A percentile compares a stretch with the other conserved stretches of the same genome.
Evolutionary conservation across 2,888 invertebrate species (phyloP).

Genomic region (Apotomis capreana): DNA sequence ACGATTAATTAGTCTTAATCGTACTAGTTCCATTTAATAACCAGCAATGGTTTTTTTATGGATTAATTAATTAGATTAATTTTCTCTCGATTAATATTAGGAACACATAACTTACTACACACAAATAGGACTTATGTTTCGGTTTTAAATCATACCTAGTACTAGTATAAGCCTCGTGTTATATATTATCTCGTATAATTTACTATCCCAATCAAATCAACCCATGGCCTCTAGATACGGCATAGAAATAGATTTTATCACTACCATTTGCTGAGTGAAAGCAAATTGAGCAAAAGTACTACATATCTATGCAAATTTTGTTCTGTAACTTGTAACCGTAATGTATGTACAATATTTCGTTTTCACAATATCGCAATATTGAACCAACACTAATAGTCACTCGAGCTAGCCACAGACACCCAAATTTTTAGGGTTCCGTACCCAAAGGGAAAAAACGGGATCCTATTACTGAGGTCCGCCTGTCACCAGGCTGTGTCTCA

Average conservation of each 20-base stretch:
- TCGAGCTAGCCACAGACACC: too few species aligned
- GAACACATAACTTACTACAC: too few species aligned
- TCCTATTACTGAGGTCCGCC: too few species aligned
- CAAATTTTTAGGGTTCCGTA: too few species aligned
- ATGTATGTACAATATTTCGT: neutral
- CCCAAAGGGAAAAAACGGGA: too few species aligned
- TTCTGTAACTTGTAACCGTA: slow-evolving; percentile 3
- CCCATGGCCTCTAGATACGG: neutral
- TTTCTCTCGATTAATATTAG: too few species aligned
- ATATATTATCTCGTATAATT: slow-evolving; percentile 14
- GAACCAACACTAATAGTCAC: neutral
- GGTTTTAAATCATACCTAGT: too few species aligned
- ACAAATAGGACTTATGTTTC: slow-evolving; percentile 10
- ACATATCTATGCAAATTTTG: slow-evolving; percentile 18
- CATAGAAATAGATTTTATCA: slow-evolving; percentile 20
- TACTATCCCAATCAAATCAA: slow-evolving; percentile 21
- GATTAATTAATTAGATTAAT: too few species aligned
- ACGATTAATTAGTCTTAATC: too few species aligned
- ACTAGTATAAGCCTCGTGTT: neutral
- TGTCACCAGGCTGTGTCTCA: too few species aligned
- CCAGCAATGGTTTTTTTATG: too few species aligned
- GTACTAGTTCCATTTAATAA: too few species aligned
- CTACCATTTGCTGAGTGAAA: slow-evolving; percentile 17
- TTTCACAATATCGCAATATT: neutral
- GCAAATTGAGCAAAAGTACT: slow-evolving; percentile 9